Evolutionary conservation across 2,888 invertebrate genomes (phyloP), one percentile per base, ranked within the genome.

Genomic region (Chironomus tentans): DNA sequence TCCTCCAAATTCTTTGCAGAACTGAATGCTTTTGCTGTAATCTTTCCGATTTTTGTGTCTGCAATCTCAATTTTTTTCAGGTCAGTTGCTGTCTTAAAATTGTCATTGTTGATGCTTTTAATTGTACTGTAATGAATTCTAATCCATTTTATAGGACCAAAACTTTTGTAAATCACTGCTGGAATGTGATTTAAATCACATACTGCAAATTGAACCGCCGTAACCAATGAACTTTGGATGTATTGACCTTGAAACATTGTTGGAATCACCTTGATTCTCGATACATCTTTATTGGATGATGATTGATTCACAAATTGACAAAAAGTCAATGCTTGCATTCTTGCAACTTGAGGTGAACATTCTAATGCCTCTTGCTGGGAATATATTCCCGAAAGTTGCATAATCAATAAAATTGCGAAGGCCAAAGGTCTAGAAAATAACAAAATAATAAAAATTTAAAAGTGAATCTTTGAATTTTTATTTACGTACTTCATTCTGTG

Each of bases 161-260:
- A 72, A 18, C 5, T 62, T 1, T n/a, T 61, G 15, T 62, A 72
- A 13, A 72, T 24, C 10, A 21, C 12, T 24, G 12, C 61, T 21
- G 72, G 72, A 21, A 72, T 38, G 5, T 7, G 10, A 2, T 61
- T 46, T 4, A 72, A 46, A 6, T 72, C 21, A 15, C 61, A 61
- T 3, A 21, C 61, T 1, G 61, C 61, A 24, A 72, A 18, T 7
- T n/a, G 12, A 62, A 72, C 18, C 10, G 72, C 72, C 1, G 72
- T 72, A 0, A 72, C 46, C 38, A 4, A 18, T n/a, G 28, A 18
- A 10, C 28, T 62, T 62, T 72, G 38, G 3, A 62, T 46, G 4
- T 38, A 15, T 13, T 46, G 72, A 18, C 72, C 72, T 72, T 72
- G 72, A n/a, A 72, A 72, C 2, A 7, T 61, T 13, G 38, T 18